Percentiles rank a stretch among this genome's conserved stretches.
These are phyloP conservation scores for Zaprionus lachaisei DNA, from an alignment of 1,140 invertebrate species.

Conservation along the genomic window DNA sequence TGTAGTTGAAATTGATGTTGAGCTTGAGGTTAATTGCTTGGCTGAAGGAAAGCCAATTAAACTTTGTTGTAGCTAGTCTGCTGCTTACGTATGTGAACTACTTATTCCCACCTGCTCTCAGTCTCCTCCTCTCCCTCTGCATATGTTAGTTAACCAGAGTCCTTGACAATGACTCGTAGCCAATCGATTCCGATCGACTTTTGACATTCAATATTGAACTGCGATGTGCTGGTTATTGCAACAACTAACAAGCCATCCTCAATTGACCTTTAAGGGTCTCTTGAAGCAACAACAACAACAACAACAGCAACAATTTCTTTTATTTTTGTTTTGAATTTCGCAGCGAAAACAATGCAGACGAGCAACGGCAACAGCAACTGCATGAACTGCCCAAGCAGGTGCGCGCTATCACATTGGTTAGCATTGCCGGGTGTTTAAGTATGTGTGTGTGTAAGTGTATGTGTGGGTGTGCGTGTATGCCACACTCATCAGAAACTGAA, in stretches of 20 bases:
- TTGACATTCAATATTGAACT: conserved; percentile 29
- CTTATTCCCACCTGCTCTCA: not conserved
- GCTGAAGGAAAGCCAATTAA: not conserved
- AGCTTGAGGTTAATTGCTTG: not conserved
- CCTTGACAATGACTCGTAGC: conserved; percentile 28
- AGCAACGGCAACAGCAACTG: not conserved
- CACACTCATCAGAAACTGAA: conserved; percentile 20
- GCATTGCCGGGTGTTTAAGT: not conserved
- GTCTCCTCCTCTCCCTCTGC: not conserved
- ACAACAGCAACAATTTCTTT: not conserved
- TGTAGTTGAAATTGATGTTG: not conserved
- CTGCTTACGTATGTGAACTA: not conserved
- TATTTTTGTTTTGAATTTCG: conserved; percentile 19
- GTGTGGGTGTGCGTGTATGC: not conserved
- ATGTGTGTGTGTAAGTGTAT: not conserved
- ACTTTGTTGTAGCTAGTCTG: not conserved
- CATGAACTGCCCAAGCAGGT: conserved; percentile 29
- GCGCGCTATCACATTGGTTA: conserved; percentile 24
- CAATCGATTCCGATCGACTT: conserved; percentile 40
- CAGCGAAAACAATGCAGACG: not conserved
- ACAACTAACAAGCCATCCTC: not conserved
- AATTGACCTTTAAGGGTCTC: not conserved
- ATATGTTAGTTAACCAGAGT: conserved; percentile 22
- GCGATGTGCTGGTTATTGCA: not conserved
- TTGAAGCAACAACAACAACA: not conserved